Evolutionary conservation across 1,140 invertebrate genomes (phyloP).

Genomic region (Aphidius ervi): DNA sequence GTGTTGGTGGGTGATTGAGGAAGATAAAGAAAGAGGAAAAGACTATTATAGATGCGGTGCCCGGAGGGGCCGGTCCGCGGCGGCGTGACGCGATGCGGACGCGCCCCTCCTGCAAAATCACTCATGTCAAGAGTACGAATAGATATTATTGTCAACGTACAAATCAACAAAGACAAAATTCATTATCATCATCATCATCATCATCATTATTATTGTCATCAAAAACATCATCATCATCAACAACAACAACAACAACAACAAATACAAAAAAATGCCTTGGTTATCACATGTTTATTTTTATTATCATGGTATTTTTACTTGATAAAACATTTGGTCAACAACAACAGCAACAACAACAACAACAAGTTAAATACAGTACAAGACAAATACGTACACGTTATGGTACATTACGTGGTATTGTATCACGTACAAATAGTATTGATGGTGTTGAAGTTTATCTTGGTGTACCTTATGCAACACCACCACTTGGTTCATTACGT

Average conservation of each 20-base stretch:
- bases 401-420: conserved; percentile 77
- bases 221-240: conserved; percentile 10
- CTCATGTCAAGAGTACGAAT: conserved; percentile 36
- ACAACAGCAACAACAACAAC: conserved; percentile 10
- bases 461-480: conserved; percentile 88
- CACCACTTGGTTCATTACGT: conserved; percentile 70
- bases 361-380: conserved; percentile 65
- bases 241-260: not conserved
- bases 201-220: not conserved
- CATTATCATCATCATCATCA: conserved; percentile 1
- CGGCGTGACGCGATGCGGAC: conserved; percentile 53
- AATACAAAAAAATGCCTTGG: conserved; percentile 63
- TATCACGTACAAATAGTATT: conserved; percentile 70
- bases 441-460: conserved; percentile 82
- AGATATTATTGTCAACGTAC: not conserved
- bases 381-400: conserved; percentile 82
- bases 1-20: conserved; percentile 4
- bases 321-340: not conserved
- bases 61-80: conserved; percentile 45
- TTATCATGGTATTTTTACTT: no score
- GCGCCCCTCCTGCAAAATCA: conserved; percentile 39
- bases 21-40: conserved; percentile 29
- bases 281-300: no score
- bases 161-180: not conserved
- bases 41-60: conserved; percentile 48